Conservation (phyloP, 2,113 vertebrate genomes). For the Clarias macrocephalus region DNA sequence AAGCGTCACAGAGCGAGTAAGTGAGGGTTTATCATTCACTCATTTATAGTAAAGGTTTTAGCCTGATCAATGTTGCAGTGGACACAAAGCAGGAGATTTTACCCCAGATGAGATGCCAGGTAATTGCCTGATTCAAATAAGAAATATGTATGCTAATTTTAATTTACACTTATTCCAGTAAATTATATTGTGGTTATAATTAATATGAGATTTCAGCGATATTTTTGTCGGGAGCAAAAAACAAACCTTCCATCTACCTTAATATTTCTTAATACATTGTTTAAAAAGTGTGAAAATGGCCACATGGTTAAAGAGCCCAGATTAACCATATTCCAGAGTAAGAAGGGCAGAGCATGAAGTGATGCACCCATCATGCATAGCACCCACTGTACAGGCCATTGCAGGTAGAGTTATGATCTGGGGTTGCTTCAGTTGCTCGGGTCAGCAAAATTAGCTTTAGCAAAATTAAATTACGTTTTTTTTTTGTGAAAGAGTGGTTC, state of each 20-base stretch:
- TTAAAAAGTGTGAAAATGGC: too few species aligned
- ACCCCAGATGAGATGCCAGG: neutral
- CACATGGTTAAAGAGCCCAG: too few species aligned
- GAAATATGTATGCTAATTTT: neutral
- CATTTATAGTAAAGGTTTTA: neutral
- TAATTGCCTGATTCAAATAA: neutral
- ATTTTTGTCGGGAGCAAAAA: neutral
- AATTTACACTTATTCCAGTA: neutral
- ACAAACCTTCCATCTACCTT: neutral
- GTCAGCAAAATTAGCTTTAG: too few species aligned
- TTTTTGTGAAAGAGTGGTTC: too few species aligned
- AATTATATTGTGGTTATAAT: neutral
- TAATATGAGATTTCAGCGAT: neutral
- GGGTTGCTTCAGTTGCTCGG: too few species aligned
- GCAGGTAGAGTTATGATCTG: too few species aligned
- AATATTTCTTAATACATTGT: neutral
- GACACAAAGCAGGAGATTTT: neutral
- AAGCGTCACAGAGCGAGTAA: neutral
- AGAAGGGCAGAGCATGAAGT: too few species aligned
- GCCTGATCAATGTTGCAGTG: neutral
- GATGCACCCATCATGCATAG: too few species aligned
- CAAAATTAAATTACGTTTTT: too few species aligned
- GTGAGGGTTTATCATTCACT: neutral
- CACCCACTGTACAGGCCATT: too few species aligned
- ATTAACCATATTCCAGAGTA: too few species aligned